Conservation (phyloP, 1,140 invertebrate species). For the Nasonia longicornis region DNA sequence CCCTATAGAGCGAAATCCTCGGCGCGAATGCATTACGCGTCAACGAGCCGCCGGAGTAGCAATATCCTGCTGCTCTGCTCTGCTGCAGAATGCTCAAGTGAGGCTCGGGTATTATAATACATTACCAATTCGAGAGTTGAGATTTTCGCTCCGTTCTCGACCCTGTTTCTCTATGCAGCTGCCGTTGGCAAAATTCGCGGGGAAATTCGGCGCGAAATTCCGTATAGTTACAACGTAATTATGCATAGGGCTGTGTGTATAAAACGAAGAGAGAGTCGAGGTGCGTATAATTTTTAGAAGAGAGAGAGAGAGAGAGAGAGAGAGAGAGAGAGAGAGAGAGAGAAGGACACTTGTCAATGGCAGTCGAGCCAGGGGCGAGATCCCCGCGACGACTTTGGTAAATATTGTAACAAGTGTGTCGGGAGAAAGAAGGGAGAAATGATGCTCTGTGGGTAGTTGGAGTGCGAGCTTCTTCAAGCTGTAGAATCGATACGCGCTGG, state of each 20-base stretch:
- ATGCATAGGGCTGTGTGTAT: not conserved
- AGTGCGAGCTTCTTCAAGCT: not conserved
- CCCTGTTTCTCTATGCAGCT: not conserved
- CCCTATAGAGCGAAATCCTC: conserved; percentile 56
- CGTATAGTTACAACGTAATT: too few relatives aligned
- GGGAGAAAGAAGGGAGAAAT: not conserved
- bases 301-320: not conserved
- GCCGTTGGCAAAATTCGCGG: not conserved
- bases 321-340: not conserved
- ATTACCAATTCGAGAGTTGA: conserved; percentile 67
- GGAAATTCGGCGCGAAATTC: too few relatives aligned
- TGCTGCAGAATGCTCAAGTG: not conserved
- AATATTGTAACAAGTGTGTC: conserved; percentile 70
- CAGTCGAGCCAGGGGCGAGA: conserved; percentile 55
- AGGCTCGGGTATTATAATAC: conserved; percentile 66
- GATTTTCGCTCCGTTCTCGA: conserved; percentile 1
- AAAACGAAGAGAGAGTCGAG: not conserved
- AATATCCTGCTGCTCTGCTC: conserved; percentile 66
- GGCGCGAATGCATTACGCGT: conserved; percentile 69
- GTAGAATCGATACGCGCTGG: conserved; percentile 18
- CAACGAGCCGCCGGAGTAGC: conserved; percentile 68
- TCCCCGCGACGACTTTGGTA: conserved; percentile 62
- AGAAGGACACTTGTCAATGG: conserved; percentile 61
- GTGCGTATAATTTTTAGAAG: conserved; percentile 16
- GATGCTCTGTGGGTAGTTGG: not conserved